Base-by-base conservation (phyloP, 2,113 vertebrate genomes). In the Motacilla alba region DNA sequence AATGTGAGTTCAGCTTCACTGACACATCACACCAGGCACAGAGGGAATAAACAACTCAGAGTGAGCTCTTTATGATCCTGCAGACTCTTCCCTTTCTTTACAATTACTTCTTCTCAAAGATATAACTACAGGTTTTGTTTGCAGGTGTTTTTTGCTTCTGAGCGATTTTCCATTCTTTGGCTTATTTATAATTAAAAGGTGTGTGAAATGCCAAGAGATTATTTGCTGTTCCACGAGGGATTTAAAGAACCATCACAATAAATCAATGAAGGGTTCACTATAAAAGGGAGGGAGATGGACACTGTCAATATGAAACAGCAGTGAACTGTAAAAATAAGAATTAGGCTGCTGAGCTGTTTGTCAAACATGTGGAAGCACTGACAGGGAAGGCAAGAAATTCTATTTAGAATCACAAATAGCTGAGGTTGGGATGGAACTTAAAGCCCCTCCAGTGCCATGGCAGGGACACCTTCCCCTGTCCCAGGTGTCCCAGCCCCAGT, bases 291-390 rank as follows among this genome's bases (percentile, higher is more conserved):
- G 49, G 33, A 70, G 56, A 70, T 46, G 39, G 33, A 59, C 46
- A 17, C 31, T 27, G 43, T 24, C 76, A 63, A 4, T 53, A 55
- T 15, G 18, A 50, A 95, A 69, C n/a, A 76, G 80, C 75, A 86
- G 28, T 49, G 30, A 92, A 37, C 21, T 52, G 43, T 46, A 69
- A 88, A 92, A 91, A 58, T 63, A 53, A 86, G 76, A 83, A 66
- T 60, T 15, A 49, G 21, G 52, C 31, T 33, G 31, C 58, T 53
- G 75, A 91, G 82, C 31, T 68, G 15, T 55, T 68, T 59, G n/a
- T 31, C 63, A 83, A 58, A 26, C 27, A 41, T 0, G 7, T 11
- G 58, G 83, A 30, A 63, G 12, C 5, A 1, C 22, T 9, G 20
- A 24, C 37, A 72, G 28, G 28, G 56, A 62, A 73, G 72, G 89